Base-by-base conservation (phyloP, 1,140 invertebrate species). In the Trinorchestia longiramus region DNA sequence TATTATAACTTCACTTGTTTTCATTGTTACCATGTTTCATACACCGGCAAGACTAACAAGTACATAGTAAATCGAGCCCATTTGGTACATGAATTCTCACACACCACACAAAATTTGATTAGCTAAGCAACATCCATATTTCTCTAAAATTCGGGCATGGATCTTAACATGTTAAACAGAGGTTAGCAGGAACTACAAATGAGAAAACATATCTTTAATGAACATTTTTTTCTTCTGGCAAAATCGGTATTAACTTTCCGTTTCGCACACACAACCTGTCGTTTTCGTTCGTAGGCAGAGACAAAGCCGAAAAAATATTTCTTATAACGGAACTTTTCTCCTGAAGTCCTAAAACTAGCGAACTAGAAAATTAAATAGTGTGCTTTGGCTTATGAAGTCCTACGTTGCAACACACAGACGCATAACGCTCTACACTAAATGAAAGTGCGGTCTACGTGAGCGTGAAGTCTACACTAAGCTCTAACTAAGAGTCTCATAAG, bases 331-430 rank as follows among this genome's bases (percentile, higher is more conserved):
- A 53, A 53, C 47, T 53, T 53, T 8, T 6, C 6, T 53, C 47
- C 47, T 6, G 6, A 87, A 43, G n/a, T 90, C 41, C 36, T 42
- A 90, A 90, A 90, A 90, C 43, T 42, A 90, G 28, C 43, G 88
- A 90, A 43, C 88, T 90, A 90, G 15, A 90, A 43, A 90, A 90
- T 17, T 90, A 90, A 90, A 90, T 42, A 90, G 42, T 90, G 88
- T 90, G 88, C 88, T 90, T 90, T 90, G 88, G 88, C 43, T 90
- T 90, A 90, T 28, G 28, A 90, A 0, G 11, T 90, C 43, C 88
- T 90, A 90, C 88, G 4, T 41, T 90, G 43, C 88, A 90, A 42
- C 43, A 15, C 43, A 41, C 15, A 42, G 88, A 90, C 28, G 43
- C 43, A 87, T 41, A 17, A 41, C 87, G 62, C 36, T n/a, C 87